These are phyloP conservation scores for Diarsia rubi DNA, from an alignment of 2,888 invertebrate genomes.

Conservation along the genomic window DNA sequence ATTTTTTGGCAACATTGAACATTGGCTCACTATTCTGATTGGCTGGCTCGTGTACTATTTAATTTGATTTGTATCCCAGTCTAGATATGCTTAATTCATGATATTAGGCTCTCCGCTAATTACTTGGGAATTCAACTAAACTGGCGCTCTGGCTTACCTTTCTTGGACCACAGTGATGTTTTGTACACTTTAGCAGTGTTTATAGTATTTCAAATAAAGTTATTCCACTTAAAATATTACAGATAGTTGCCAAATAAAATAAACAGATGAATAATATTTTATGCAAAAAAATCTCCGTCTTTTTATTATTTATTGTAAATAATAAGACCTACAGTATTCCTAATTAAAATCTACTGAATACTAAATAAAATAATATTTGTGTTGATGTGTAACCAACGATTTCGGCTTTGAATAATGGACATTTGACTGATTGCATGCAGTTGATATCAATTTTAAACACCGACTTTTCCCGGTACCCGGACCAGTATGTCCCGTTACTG, in stretches of 20 bases:
- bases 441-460: slow-evolving; percentile 35
- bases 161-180: not conserved
- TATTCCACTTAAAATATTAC: not conserved
- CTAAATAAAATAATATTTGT: slow-evolving; percentile 20
- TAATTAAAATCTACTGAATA: slow-evolving; percentile 37
- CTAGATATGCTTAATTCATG: not conserved
- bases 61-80: too few species aligned
- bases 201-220: not conserved
- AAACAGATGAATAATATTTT: not conserved
- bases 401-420: slow-evolving; percentile 56
- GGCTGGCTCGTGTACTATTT: not conserved
- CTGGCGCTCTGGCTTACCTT: not conserved
- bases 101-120: not conserved
- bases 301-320: slow-evolving; percentile 54
- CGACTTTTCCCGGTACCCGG: too few species aligned
- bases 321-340: slow-evolving; percentile 61
- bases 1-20: not conserved
- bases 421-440: slow-evolving; percentile 42
- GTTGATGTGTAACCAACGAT: slow-evolving; percentile 36
- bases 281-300: not conserved
- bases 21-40: not conserved
- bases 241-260: slow-evolving; percentile 2
- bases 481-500: not conserved
- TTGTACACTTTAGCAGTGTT: not conserved
- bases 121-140: not conserved